These are phyloP conservation scores for Anser cygnoides DNA, from an alignment of 2,113 vertebrate species.

Conservation along the genomic window DNA sequence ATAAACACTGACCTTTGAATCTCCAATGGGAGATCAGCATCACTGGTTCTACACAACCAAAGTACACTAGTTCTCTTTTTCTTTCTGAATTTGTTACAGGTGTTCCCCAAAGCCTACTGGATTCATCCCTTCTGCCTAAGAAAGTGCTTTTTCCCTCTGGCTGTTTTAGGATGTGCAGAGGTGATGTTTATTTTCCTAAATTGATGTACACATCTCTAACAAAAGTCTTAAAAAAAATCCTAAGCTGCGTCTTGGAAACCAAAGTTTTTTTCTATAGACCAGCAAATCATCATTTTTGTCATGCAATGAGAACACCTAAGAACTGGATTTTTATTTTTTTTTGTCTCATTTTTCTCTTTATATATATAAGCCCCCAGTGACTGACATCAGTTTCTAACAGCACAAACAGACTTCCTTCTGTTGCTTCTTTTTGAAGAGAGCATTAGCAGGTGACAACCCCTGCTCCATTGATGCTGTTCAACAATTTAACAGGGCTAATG, in stretches of 20 bases:
- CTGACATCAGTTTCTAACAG: background rate
- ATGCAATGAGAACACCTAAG: background rate
- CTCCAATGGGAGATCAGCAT: background rate
- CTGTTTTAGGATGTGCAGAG: background rate
- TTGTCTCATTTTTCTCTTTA: background rate
- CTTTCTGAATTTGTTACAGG: background rate
- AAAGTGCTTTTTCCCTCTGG: background rate
- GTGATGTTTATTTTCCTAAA: background rate
- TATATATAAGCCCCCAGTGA: background rate
- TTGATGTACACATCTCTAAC: accelerated
- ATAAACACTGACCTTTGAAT: background rate
- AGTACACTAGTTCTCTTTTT: background rate
- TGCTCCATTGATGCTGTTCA: background rate
- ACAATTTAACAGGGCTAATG: background rate
- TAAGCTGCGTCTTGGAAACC: background rate
- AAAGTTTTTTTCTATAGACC: background rate
- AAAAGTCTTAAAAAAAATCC: background rate
- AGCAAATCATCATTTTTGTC: background rate
- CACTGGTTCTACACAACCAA: background rate
- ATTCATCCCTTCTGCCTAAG: background rate
- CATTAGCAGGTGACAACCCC: background rate
- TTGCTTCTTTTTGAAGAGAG: background rate
- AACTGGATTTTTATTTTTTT: background rate
- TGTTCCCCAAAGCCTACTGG: background rate
- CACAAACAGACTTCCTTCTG: background rate